phyloP scores from a whole-genome alignment of 1,140 invertebrate genomes.

The Calliopsis andreniformis region DNA sequence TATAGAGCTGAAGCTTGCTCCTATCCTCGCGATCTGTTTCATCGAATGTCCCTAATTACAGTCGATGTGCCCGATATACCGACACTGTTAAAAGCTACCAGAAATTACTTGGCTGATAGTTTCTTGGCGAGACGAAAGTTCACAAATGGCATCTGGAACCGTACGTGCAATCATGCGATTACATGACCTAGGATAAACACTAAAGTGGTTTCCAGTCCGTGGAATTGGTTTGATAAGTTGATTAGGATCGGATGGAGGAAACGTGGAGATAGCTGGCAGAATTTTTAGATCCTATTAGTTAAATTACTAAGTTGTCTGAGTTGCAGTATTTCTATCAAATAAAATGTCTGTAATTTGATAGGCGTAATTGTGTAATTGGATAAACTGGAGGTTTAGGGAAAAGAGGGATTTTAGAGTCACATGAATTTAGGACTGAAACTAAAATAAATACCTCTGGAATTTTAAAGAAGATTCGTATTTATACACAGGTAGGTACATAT shows the following conservation, averaged over 20 bases:
- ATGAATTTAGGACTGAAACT: no score
- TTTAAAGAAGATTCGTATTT: no score
- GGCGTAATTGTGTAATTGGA: no score
- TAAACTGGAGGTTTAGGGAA: no score
- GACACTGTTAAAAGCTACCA: neutral
- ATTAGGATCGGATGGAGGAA: neutral
- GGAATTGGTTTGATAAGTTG: neutral
- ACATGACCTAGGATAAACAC: neutral
- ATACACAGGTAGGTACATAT: no score
- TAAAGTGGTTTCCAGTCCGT: neutral
- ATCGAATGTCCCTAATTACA: conserved; percentile 40
- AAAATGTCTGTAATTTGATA: no score
- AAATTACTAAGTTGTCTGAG: no score
- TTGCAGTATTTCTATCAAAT: no score
- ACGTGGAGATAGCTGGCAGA: neutral
- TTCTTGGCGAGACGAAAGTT: neutral
- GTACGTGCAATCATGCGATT: neutral
- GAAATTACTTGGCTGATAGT: conserved; percentile 12
- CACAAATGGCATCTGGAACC: neutral
- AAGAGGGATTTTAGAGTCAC: no score
- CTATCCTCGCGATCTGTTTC: conserved; percentile 18
- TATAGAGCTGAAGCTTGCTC: neutral
- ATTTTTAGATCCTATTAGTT: no score
- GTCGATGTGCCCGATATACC: conserved; percentile 16
- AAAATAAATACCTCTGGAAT: no score